Percentiles rank a stretch among this genome's conserved stretches.
phyloP scores from a whole-genome alignment of 2,888 invertebrate genomes.

The Lepidonotus clava region DNA sequence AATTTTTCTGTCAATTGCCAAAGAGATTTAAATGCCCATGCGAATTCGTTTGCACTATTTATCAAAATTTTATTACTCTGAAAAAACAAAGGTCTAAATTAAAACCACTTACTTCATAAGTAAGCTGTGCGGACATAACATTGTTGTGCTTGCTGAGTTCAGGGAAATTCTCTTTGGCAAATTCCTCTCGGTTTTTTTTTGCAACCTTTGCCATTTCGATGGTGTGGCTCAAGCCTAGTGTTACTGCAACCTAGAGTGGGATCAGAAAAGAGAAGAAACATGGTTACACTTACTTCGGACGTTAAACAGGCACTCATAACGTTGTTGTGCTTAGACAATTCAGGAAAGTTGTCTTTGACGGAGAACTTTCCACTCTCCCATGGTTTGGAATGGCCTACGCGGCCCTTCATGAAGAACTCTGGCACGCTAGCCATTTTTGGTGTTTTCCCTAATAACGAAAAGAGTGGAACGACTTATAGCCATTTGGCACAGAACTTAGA shows the following conservation, averaged over 20 bases:
- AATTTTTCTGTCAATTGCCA: too few relatives aligned
- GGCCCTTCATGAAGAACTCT: conserved; percentile 51
- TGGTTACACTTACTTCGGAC: conserved; percentile 59
- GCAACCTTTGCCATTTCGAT: conserved; percentile 35
- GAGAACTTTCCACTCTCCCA: conserved; percentile 50
- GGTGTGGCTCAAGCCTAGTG: conserved; percentile 2
- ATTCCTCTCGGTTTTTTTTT: conserved; percentile 49
- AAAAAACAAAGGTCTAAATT: neutral
- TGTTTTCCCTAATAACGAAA: conserved; percentile 31
- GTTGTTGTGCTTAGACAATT: conserved; percentile 58
- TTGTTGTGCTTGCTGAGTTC: conserved; percentile 56
- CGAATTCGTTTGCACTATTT: too few relatives aligned
- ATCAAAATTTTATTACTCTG: too few relatives aligned
- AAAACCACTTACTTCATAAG: conserved; percentile 54
- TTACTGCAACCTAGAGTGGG: conserved; percentile 34
- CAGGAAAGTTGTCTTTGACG: conserved; percentile 62
- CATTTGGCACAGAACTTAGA: neutral
- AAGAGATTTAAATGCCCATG: too few relatives aligned
- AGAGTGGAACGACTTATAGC: neutral
- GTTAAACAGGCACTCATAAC: conserved; percentile 59
- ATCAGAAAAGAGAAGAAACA: conserved; percentile 33
- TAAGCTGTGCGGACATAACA: conserved; percentile 52
- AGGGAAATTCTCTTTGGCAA: conserved; percentile 56
- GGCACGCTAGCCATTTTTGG: conserved; percentile 37
- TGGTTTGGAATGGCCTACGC: conserved; percentile 55